These are phyloP conservation scores for Petrosia ficiformis DNA, from an alignment of 37 sponge, comb jelly and placozoan genomes.

Conservation along the genomic window DNA sequence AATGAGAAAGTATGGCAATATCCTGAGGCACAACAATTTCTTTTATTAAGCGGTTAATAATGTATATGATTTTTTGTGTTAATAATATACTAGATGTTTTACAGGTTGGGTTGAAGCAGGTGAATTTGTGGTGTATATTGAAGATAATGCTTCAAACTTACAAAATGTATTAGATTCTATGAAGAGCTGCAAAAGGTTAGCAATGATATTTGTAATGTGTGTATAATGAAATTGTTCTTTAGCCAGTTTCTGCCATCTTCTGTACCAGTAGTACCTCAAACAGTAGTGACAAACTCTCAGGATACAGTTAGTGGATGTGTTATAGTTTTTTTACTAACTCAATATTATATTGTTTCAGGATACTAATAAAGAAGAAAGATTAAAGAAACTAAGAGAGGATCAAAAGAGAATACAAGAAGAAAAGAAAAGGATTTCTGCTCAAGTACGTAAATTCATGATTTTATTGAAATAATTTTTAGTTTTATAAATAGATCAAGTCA, in stretches of 20 bases:
- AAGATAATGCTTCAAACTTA: not conserved
- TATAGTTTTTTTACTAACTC: too few species aligned
- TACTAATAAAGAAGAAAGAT: not conserved
- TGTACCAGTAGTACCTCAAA: not conserved
- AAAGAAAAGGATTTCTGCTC: constrained; percentile 18
- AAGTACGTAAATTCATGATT: not conserved
- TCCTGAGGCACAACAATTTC: not conserved
- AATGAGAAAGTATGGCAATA: not conserved
- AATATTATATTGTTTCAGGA: too few species aligned
- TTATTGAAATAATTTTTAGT: not conserved
- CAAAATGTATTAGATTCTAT: not conserved
- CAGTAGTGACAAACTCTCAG: not conserved
- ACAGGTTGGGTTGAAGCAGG: constrained; percentile 1
- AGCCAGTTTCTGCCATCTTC: not conserved
- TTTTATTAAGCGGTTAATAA: too few species aligned
- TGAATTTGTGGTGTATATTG: constrained; percentile 1
- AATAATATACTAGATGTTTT: too few species aligned
- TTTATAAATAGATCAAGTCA: constrained; percentile 13
- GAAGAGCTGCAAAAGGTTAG: not conserved
- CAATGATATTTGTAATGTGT: not conserved
- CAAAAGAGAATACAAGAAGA: constrained; percentile 13
- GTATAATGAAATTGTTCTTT: not conserved
- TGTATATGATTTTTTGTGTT: too few species aligned
- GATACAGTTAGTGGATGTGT: not conserved
- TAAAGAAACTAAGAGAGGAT: not conserved